phyloP scores from a whole-genome alignment of 2,797 vertebrate genomes.

The Nyctalus aviator region DNA sequence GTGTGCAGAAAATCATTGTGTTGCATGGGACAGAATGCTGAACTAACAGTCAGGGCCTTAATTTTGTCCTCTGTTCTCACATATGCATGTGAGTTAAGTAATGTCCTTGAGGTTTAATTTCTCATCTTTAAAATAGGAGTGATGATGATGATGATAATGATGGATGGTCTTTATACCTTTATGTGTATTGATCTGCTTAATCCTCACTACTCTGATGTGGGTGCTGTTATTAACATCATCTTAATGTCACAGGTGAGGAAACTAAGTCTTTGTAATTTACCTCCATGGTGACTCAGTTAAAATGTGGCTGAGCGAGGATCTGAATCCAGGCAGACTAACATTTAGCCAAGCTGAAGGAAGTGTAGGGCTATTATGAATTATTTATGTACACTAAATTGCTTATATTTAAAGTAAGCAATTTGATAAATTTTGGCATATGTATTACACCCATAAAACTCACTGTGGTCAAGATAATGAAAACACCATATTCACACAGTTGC shows the following conservation, averaged over 20 bases:
- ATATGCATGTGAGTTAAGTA: background rate
- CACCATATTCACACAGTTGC: background rate
- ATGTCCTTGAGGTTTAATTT: background rate
- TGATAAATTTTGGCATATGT: background rate
- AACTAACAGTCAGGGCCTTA: background rate
- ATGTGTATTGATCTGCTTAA: background rate
- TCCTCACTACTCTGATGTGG: background rate
- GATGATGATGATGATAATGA: background rate
- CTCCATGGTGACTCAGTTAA: background rate
- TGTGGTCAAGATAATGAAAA: background rate
- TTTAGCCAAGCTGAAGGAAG: background rate
- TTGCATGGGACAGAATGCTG: background rate
- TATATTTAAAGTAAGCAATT: background rate
- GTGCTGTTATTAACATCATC: background rate
- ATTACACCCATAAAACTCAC: background rate
- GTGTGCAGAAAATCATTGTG: background rate
- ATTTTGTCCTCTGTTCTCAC: background rate
- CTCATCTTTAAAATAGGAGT: constrained; percentile 2
- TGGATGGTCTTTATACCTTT: background rate
- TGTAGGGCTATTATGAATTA: background rate
- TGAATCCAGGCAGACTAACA: background rate
- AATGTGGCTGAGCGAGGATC: background rate
- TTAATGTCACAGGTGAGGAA: background rate
- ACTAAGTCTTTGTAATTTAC: background rate
- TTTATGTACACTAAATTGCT: background rate